Evolutionary conservation across 2,113 vertebrate species (phyloP).

Genomic region (Acinonyx jubatus): DNA sequence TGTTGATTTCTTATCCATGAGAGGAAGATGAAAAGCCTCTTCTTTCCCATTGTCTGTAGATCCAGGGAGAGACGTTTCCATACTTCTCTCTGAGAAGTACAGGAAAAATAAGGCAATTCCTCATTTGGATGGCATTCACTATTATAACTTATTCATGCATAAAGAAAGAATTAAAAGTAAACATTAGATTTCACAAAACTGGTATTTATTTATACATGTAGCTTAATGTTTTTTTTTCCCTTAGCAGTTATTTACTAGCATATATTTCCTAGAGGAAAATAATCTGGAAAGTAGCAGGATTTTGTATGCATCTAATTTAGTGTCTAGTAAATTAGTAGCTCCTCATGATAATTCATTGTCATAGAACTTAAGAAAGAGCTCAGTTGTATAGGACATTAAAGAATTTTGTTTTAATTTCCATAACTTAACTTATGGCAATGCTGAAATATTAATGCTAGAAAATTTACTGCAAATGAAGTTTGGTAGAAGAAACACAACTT

Average conservation of each 20-base stretch:
- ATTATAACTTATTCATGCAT: not conserved
- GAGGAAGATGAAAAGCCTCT: not conserved
- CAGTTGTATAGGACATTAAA: slow-evolving; percentile 39
- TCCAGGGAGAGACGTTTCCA: not conserved
- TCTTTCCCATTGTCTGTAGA: not conserved
- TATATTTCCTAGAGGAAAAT: not conserved
- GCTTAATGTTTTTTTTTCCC: not conserved
- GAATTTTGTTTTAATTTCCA: slow-evolving; percentile 48
- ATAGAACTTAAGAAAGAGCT: slow-evolving; percentile 15
- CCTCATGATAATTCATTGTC: not conserved
- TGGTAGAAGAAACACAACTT: slow-evolving; percentile 70
- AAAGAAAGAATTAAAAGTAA: not conserved
- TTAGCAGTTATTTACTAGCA: not conserved
- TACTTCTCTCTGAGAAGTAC: not conserved
- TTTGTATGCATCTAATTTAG: not conserved
- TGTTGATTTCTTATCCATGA: not conserved
- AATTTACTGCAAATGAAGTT: slow-evolving; percentile 70
- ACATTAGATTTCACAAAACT: not conserved
- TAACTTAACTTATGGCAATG: slow-evolving; percentile 51
- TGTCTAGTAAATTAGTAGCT: not conserved
- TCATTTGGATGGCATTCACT: not conserved
- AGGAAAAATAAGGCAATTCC: not conserved
- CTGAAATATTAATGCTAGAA: slow-evolving; percentile 61
- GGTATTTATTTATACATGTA: not conserved
- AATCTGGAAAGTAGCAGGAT: not conserved